phyloP scores from a whole-genome alignment of 2,113 vertebrate genomes.

The Vulpes vulpes region DNA sequence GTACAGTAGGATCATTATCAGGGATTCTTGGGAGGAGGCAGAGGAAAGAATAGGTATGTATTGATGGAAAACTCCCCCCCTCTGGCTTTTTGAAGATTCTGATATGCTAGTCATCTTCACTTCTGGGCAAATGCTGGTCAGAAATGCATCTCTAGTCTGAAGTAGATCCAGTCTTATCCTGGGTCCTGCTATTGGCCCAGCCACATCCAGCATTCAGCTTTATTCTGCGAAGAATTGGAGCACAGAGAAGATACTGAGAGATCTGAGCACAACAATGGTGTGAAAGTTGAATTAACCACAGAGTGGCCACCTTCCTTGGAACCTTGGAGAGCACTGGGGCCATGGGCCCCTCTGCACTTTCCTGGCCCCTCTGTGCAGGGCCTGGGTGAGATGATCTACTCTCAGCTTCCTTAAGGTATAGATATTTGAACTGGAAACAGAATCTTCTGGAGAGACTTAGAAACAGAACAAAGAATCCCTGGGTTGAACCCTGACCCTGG shows the following conservation, averaged over 20 bases:
- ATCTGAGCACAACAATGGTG: neutral
- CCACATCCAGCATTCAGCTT: neutral
- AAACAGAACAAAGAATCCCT: neutral
- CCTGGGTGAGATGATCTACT: neutral
- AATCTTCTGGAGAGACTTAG: conserved; percentile 18
- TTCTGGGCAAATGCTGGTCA: neutral
- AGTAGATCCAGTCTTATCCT: neutral
- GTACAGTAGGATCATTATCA: neutral
- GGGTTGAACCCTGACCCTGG: neutral
- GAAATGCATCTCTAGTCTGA: conserved; percentile 22
- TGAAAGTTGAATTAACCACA: neutral
- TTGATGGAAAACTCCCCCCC: neutral
- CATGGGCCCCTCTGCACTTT: neutral
- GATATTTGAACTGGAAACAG: neutral
- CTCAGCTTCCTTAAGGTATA: conserved; percentile 30
- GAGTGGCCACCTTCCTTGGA: neutral
- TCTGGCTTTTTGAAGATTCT: conserved; percentile 37
- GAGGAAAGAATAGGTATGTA: neutral
- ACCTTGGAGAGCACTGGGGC: neutral
- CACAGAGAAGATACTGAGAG: neutral
- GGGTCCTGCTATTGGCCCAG: neutral
- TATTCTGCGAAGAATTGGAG: neutral
- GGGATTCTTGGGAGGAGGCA: neutral
- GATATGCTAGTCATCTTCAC: neutral
- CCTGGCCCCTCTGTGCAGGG: neutral